phyloP scores from a whole-genome alignment of 2,113 vertebrate genomes.

The Anolis carolinensis region DNA sequence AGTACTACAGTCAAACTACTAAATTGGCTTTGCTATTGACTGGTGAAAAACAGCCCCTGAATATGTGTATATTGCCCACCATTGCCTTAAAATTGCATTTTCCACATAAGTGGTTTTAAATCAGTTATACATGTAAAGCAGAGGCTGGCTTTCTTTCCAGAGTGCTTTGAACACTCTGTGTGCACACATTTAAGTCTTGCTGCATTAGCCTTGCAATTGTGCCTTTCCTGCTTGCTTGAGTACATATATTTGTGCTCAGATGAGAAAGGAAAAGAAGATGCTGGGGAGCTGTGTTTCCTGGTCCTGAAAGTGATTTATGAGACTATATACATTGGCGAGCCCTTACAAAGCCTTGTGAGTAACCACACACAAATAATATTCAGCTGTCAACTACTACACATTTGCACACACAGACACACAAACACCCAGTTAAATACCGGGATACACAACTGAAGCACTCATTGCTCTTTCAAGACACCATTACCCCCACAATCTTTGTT shows the following conservation, averaged over 20 bases:
- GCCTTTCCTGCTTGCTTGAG: background rate
- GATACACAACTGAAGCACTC: background rate
- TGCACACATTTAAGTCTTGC: background rate
- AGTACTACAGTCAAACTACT: too few relatives aligned
- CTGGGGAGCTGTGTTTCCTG: background rate
- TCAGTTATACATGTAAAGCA: background rate
- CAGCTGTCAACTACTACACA: background rate
- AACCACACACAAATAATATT: background rate
- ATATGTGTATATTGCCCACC: background rate
- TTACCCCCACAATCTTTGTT: conserved; percentile 4
- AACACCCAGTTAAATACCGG: background rate
- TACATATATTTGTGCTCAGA: background rate
- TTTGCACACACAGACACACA: background rate
- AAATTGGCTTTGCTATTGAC: too few relatives aligned
- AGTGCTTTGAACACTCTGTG: background rate
- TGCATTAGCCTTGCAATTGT: background rate
- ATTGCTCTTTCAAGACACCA: background rate
- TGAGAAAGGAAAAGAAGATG: background rate
- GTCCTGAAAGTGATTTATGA: background rate
- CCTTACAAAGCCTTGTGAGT: background rate
- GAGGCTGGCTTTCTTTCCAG: too few relatives aligned
- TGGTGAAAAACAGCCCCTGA: background rate
- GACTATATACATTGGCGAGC: background rate
- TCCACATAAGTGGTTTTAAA: background rate
- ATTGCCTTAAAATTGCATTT: background rate